These are phyloP conservation scores for Microcebus tavaratra DNA, from an alignment of 2,113 vertebrate genomes.

Conservation along the genomic window DNA sequence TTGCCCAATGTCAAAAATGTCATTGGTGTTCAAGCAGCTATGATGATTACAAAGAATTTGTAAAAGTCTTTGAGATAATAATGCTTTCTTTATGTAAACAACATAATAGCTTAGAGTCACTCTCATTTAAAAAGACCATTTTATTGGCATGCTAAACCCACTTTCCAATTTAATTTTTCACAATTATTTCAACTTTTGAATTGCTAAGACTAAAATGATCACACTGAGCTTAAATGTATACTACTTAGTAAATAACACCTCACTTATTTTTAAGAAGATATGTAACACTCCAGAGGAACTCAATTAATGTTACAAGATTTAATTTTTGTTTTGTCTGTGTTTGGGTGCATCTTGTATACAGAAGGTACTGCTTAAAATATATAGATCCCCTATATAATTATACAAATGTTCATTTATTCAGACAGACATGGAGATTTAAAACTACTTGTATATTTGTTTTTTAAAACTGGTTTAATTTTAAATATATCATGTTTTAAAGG, in stretches of 20 bases:
- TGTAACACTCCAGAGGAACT: background rate
- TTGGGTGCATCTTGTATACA: background rate
- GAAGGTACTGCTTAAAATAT: background rate
- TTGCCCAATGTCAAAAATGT: background rate
- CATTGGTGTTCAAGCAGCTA: background rate
- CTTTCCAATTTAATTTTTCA: background rate
- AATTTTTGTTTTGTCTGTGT: background rate
- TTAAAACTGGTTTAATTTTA: background rate
- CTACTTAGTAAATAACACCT: background rate
- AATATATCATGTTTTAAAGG: background rate
- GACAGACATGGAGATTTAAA: background rate
- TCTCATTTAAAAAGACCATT: background rate
- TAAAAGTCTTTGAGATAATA: background rate
- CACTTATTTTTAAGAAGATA: background rate
- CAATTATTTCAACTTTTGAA: background rate
- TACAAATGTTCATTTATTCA: background rate
- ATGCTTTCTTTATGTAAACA: background rate
- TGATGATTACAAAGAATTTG: background rate
- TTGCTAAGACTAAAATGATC: background rate
- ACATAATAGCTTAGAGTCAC: too few relatives aligned
- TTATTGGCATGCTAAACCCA: background rate
- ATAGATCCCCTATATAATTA: accelerated
- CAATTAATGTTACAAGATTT: background rate
- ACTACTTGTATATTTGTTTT: background rate
- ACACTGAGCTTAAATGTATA: background rate